Conservation (phyloP, 2,113 vertebrate species). For the Formicarius rufipectus region DNA sequence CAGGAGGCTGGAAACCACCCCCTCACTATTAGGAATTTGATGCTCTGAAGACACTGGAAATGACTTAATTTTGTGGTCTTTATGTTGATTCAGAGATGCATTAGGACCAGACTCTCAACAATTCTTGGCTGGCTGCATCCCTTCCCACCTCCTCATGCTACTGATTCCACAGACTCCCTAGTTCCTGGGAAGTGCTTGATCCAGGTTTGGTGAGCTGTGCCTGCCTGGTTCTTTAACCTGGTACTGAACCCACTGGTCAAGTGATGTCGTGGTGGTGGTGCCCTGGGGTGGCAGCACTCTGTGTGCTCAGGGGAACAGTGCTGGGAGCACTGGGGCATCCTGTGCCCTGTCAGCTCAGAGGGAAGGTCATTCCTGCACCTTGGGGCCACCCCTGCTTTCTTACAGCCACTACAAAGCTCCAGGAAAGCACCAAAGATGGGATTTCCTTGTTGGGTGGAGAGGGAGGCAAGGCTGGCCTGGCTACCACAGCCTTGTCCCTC, state of each 20-base stretch:
- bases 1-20: neutral
- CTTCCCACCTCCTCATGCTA: neutral
- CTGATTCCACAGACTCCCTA: neutral
- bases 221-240: neutral
- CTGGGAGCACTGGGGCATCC: neutral
- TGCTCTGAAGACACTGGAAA: neutral
- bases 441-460: neutral
- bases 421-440: neutral
- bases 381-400: accelerated
- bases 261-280: accelerated
- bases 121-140: neutral
- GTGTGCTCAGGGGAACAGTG: neutral
- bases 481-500: neutral
- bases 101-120: neutral
- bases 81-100: neutral
- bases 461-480: neutral
- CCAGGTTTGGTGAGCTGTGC: neutral
- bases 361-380: neutral
- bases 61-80: neutral
- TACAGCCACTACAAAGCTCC: neutral
- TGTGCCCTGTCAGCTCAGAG: neutral
- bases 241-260: neutral
- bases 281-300: neutral
- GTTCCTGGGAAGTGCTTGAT: neutral
- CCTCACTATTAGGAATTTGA: neutral